Conservation (phyloP, 2,888 invertebrate genomes). For the Drosophila siamana region DNA sequence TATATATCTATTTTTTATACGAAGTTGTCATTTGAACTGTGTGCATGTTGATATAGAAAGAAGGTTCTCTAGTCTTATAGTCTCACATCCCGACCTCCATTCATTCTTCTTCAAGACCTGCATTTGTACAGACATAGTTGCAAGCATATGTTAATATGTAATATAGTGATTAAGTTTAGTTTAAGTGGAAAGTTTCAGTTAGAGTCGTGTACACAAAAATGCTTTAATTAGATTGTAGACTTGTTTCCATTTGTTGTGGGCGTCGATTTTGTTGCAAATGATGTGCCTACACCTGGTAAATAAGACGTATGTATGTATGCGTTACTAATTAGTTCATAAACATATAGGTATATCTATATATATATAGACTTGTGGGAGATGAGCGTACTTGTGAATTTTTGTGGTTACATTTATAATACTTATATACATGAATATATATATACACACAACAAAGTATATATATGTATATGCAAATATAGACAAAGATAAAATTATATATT, state of each 20-base stretch:
- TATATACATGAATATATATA: constrained; percentile 41
- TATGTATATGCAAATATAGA: constrained; percentile 23
- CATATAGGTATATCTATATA: constrained; percentile 15
- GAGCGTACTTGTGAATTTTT: constrained; percentile 61
- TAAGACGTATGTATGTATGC: constrained; percentile 33
- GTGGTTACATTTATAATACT: constrained; percentile 67
- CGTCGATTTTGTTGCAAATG: constrained; percentile 76
- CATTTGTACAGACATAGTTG: constrained; percentile 39
- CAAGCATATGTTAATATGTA: constrained; percentile 36
- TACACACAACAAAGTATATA: constrained; percentile 19
- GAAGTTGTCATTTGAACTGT: constrained; percentile 60
- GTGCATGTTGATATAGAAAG: constrained; percentile 62
- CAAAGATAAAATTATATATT: constrained; percentile 51
- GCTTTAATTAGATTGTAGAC: constrained; percentile 80
- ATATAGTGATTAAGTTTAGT: constrained; percentile 24
- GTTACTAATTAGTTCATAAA: constrained; percentile 39
- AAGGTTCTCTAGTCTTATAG: constrained; percentile 68
- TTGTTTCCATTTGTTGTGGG: constrained; percentile 73
- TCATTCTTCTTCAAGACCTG: constrained; percentile 10
- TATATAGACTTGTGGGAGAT: constrained; percentile 25
- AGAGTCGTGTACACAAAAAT: constrained; percentile 64
- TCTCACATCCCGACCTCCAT: constrained; percentile 6
- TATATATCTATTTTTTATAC: constrained; percentile 74
- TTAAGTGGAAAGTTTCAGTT: constrained; percentile 48
- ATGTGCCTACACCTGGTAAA: constrained; percentile 75